phyloP scores from a whole-genome alignment of 2,888 invertebrate genomes.

The Helicoverpa assulta region DNA sequence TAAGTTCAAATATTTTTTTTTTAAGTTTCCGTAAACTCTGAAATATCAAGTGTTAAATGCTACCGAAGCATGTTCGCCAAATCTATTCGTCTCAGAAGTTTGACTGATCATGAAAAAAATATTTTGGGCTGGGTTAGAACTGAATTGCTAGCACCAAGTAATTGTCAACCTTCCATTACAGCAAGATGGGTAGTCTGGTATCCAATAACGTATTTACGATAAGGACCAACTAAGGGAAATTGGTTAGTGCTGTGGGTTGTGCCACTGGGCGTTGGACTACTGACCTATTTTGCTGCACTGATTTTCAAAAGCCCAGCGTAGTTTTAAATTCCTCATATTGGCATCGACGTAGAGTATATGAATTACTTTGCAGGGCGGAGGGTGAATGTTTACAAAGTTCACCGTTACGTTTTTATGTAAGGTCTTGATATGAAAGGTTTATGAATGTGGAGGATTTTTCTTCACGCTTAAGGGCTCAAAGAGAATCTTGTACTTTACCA shows the following conservation, averaged over 20 bases:
- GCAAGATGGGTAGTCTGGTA: slow-evolving; percentile 5
- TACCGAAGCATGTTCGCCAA: neutral
- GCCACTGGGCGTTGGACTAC: slow-evolving; percentile 26
- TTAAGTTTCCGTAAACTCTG: too few relatives aligned
- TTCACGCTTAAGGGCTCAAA: too few relatives aligned
- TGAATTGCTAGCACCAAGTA: neutral
- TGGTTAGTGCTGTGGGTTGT: slow-evolving; percentile 45
- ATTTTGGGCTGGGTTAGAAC: neutral
- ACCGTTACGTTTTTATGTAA: too few relatives aligned
- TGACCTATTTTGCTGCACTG: slow-evolving; percentile 46
- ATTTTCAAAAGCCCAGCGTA: slow-evolving; percentile 28
- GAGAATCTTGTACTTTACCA: too few relatives aligned
- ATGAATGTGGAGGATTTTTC: neutral
- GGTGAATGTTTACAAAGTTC: neutral
- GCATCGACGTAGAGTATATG: slow-evolving; percentile 20
- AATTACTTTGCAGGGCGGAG: slow-evolving; percentile 5
- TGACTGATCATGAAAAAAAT: too few relatives aligned
- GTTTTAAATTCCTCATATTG: slow-evolving; percentile 34
- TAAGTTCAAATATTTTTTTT: too few relatives aligned
- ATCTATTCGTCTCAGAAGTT: neutral
- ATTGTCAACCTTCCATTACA: slow-evolving; percentile 2
- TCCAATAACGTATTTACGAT: slow-evolving; percentile 38
- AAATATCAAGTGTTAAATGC: too few relatives aligned
- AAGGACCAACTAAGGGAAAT: slow-evolving; percentile 57
- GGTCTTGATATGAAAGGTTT: neutral